A percentile compares a stretch with the other conserved stretches of the same genome.
Conservation (phyloP, 2,888 invertebrate species). For the Diarsia rubi region DNA sequence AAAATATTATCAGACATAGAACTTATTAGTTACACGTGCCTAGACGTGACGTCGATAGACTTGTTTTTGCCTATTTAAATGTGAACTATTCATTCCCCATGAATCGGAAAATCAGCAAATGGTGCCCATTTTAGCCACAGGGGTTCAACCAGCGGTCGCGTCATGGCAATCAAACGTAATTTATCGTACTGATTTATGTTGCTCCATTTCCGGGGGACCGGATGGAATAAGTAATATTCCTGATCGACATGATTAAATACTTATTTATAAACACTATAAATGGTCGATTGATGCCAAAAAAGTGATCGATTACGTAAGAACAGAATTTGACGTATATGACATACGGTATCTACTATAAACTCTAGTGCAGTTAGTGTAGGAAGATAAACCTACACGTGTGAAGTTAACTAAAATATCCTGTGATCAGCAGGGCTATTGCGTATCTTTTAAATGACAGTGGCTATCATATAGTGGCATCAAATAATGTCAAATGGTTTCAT, state of each 20-base stretch:
- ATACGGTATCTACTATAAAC: too few species aligned
- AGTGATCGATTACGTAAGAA: background rate
- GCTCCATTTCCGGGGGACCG: conserved; percentile 31
- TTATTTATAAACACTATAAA: conserved; percentile 19
- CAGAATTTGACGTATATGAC: background rate
- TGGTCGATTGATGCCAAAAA: background rate
- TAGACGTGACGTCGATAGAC: conserved; percentile 7
- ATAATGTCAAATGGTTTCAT: too few species aligned
- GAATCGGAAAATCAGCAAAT: conserved; percentile 64
- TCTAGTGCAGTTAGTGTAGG: background rate
- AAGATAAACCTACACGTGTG: background rate
- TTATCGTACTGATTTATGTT: conserved; percentile 45
- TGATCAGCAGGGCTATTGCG: too few species aligned
- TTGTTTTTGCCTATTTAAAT: conserved; percentile 44
- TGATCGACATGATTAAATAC: conserved; percentile 46
- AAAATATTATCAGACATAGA: conserved; percentile 1
- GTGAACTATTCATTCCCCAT: conserved; percentile 55
- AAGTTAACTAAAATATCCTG: background rate
- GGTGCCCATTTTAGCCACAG: conserved; percentile 62
- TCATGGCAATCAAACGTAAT: conserved; percentile 55
- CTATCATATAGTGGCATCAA: too few species aligned
- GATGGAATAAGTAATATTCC: conserved; percentile 34
- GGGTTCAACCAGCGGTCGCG: conserved; percentile 54
- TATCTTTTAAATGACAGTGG: too few species aligned
- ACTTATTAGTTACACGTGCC: conserved; percentile 48